Evolutionary conservation across 2,888 invertebrate species (phyloP).

Genomic region (Leptopterna dolabrata): DNA sequence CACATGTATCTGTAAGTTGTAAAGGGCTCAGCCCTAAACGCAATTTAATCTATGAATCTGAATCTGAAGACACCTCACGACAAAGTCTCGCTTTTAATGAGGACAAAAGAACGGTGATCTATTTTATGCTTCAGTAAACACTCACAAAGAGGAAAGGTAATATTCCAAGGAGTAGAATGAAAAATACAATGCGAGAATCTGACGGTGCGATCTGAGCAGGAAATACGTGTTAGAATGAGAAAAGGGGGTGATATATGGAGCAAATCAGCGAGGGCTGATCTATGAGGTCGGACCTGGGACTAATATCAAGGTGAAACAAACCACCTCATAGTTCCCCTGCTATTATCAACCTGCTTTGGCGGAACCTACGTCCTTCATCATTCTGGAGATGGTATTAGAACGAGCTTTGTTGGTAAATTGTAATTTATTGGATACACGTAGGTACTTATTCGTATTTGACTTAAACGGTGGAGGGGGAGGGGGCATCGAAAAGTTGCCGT

Average conservation of each 20-base stretch:
- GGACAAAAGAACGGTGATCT: too few relatives aligned
- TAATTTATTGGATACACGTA: too few relatives aligned
- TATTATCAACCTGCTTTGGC: constrained; percentile 40
- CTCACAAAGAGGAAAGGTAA: neutral
- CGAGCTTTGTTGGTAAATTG: neutral
- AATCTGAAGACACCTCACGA: too few relatives aligned
- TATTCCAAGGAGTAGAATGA: neutral
- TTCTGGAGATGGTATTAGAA: neutral
- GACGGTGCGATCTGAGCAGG: constrained; percentile 6
- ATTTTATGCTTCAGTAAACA: too few relatives aligned
- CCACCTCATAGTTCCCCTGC: neutral
- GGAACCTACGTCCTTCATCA: neutral
- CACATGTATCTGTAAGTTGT: too few relatives aligned
- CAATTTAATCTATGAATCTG: too few relatives aligned
- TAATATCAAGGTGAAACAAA: constrained; percentile 39
- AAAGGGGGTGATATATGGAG: constrained; percentile 31
- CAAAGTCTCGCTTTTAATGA: too few relatives aligned
- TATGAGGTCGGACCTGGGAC: constrained; percentile 10
- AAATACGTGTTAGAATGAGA: constrained; percentile 12
- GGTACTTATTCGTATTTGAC: too few relatives aligned
- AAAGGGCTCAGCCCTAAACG: too few relatives aligned
- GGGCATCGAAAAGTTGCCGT: too few relatives aligned
- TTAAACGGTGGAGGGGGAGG: too few relatives aligned
- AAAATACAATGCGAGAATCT: neutral
- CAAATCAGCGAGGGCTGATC: neutral